Evolutionary conservation across 1,140 invertebrate genomes (phyloP), one percentile per base, ranked within the genome.

Genomic region (Eurosta solidaginis): DNA sequence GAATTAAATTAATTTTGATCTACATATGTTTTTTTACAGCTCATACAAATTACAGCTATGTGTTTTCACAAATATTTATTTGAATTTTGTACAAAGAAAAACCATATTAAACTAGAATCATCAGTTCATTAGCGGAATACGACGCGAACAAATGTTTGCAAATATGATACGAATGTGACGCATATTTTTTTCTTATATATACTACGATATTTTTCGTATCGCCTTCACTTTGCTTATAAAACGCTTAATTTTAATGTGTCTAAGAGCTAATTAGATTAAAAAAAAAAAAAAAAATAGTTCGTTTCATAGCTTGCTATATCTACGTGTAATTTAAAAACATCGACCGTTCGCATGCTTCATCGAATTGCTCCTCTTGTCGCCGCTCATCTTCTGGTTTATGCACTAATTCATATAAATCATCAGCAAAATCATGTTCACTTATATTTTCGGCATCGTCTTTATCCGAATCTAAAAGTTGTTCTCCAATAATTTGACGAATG

Each of bases 401-500:
- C 14, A 86, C 82, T 20, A 84, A 44, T 40, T 87, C 84, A 75
- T 85, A 84, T 17, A 88, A 85, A 20, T 80, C 85, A 78, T 88
- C 86, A 54, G 85, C 84, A 17, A 83, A 84, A 33, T 83, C 82
- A 10, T 82, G 40, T 77, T 33, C 50, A 82, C 81, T 40, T 80
- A 79, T 75, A 1, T 44, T 80, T 12, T 77, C 80, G 9, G 79
- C 81, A 17, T 85, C 82, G 1, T 83, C 80, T 0, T 79, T 80
- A 2, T 83, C 73, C 4, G 81, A 68, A 9, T 79, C 73, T 9
- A 89, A 77, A 0, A 88, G 81, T 7, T 89, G 88, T 42, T 94
- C 85, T 0, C 93, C 93, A 47, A 95, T 90, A 77, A 94, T 93
- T 9, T 89, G 83, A 40, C 93, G 89, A 49, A 95, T 90, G 22